A percentile compares a stretch with the other conserved stretches of the same genome.
These are phyloP conservation scores for Tricholaema leucomelas DNA, from an alignment of 2,113 vertebrate genomes.

Conservation along the genomic window DNA sequence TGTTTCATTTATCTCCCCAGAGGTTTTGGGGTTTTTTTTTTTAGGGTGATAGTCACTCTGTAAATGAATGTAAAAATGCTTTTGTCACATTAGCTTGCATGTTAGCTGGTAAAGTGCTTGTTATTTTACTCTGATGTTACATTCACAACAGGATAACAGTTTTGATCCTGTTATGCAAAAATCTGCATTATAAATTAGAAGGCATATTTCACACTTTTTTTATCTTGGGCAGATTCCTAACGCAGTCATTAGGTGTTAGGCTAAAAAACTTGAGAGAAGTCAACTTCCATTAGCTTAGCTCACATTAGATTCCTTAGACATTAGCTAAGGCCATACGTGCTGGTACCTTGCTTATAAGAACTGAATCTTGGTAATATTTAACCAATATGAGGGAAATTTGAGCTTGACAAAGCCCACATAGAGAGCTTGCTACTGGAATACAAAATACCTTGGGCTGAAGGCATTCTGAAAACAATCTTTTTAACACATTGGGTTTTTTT, in stretches of 20 bases:
- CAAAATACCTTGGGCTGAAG: background rate
- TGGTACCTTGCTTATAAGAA: background rate
- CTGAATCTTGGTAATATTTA: background rate
- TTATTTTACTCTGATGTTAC: conserved; percentile 49
- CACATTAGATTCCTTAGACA: background rate
- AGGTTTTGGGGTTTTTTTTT: background rate
- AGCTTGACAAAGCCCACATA: background rate
- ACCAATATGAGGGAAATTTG: background rate
- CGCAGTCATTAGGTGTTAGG: conserved; percentile 42
- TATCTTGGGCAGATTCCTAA: conserved; percentile 38
- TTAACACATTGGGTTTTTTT: too few relatives aligned
- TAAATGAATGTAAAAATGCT: conserved; percentile 44
- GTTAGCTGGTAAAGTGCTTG: conserved; percentile 51
- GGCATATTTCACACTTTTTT: conserved; percentile 49
- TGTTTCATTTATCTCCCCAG: conserved; percentile 60
- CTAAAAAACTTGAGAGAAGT: conserved; percentile 35
- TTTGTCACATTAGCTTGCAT: conserved; percentile 52
- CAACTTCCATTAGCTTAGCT: conserved; percentile 1
- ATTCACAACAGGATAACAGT: conserved; percentile 59
- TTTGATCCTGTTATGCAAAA: conserved; percentile 69
- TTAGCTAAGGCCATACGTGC: background rate
- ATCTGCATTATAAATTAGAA: conserved; percentile 66
- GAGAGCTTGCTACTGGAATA: background rate
- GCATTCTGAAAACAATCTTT: background rate
- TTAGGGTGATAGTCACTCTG: conserved; percentile 16